phyloP scores from a whole-genome alignment of 2,113 vertebrate species.

The Poecilia latipinna region DNA sequence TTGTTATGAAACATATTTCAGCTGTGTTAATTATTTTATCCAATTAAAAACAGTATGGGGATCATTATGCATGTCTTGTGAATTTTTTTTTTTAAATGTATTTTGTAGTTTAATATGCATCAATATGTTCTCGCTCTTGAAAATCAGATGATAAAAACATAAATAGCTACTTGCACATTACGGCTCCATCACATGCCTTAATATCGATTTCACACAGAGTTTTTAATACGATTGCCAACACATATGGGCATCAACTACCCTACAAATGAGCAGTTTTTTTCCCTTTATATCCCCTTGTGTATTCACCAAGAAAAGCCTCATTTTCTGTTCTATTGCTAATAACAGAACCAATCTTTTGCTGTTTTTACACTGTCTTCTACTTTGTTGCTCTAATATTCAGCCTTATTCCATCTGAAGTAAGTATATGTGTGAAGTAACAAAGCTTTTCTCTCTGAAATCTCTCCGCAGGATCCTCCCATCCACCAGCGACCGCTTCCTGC shows the following conservation, averaged over 20 bases:
- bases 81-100: too few relatives aligned
- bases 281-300: conserved; percentile 57
- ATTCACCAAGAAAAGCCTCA: conserved; percentile 69
- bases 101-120: too few relatives aligned
- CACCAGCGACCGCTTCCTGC: conserved; percentile 84
- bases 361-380: conserved; percentile 30
- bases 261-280: conserved; percentile 65
- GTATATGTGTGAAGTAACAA: conserved; percentile 9
- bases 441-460: not conserved
- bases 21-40: too few relatives aligned
- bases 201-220: conserved; percentile 24
- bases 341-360: conserved; percentile 40
- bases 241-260: conserved; percentile 16
- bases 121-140: too few relatives aligned
- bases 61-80: too few relatives aligned
- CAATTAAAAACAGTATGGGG: too few relatives aligned
- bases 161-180: conserved; percentile 37
- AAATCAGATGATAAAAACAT: conserved; percentile 8
- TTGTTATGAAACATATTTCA: too few relatives aligned
- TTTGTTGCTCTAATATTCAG: conserved; percentile 17
- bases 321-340: conserved; percentile 47
- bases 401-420: not conserved
- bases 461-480: conserved; percentile 85
- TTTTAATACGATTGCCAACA: conserved; percentile 26
- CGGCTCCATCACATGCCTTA: conserved; percentile 50